Evolutionary conservation across 2,113 vertebrate species (phyloP).

Genomic region (Amia ocellicauda): DNA sequence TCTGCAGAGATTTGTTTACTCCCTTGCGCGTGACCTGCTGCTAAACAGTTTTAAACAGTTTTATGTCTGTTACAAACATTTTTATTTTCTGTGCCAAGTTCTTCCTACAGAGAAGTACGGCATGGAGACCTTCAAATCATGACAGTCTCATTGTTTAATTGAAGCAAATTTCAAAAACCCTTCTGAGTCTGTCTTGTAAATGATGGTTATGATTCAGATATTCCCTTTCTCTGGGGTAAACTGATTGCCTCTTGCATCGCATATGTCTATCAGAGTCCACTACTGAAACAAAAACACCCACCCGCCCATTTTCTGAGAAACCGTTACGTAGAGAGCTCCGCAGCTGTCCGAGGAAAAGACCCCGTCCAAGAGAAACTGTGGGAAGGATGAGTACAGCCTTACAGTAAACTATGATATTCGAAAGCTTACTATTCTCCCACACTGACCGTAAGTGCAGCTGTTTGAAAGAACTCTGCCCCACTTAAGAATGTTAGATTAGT

Average conservation of each 20-base stretch:
- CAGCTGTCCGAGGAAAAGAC: background rate
- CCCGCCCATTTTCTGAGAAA: background rate
- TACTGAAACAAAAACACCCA: background rate
- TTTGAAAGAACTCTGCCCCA: background rate
- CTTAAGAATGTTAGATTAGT: background rate
- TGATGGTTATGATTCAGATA: too few species aligned
- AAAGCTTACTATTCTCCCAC: background rate
- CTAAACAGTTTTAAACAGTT: too few species aligned
- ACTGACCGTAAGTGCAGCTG: background rate
- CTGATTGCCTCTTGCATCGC: background rate
- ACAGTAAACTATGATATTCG: conserved; percentile 1
- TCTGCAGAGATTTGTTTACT: too few species aligned
- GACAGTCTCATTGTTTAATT: too few species aligned
- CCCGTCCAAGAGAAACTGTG: background rate
- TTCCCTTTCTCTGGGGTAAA: too few species aligned
- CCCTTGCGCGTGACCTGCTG: too few species aligned
- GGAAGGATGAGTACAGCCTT: background rate
- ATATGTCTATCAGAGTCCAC: background rate
- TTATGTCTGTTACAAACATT: too few species aligned
- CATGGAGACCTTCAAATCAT: too few species aligned
- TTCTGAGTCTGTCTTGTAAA: too few species aligned
- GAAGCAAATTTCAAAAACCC: too few species aligned
- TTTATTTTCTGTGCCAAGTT: too few species aligned
- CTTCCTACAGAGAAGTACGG: too few species aligned
- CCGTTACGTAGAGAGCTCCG: background rate